phyloP scores from a whole-genome alignment of 2,113 vertebrate species.

The Ciconia boyciana region DNA sequence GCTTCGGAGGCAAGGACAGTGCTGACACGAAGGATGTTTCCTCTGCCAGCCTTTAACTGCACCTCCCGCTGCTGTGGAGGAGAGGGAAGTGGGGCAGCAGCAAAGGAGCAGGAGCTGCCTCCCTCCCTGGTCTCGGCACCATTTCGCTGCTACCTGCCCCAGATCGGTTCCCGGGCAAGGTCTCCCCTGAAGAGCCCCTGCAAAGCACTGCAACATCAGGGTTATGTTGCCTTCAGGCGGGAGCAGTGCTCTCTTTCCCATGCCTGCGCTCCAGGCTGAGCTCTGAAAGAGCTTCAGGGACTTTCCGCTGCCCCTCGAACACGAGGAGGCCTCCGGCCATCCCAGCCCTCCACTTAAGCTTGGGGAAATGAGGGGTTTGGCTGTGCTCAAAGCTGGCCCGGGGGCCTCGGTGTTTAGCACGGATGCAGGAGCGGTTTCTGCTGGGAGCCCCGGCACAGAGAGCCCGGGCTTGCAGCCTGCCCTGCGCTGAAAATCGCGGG shows the following conservation, averaged over 20 bases:
- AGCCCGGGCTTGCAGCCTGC: background rate
- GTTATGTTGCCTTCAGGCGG: background rate
- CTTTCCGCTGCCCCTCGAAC: fast-evolving
- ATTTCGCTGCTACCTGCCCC: background rate
- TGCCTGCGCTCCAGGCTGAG: fast-evolving
- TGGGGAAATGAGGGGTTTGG: background rate
- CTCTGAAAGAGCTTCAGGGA: background rate
- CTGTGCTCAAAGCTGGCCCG: background rate
- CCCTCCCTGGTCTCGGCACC: background rate
- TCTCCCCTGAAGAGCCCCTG: background rate
- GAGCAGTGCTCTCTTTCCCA: background rate
- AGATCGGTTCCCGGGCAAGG: background rate
- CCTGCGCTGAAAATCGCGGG: constrained; percentile 8
- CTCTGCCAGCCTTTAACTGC: background rate
- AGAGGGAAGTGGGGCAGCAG: background rate
- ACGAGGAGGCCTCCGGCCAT: fast-evolving
- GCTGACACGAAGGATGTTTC: background rate
- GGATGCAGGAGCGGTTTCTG: background rate
- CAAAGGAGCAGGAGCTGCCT: background rate
- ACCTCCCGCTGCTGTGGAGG: background rate
- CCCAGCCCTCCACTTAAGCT: background rate
- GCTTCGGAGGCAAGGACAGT: background rate
- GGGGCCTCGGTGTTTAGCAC: background rate
- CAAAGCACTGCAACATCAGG: background rate
- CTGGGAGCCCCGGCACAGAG: background rate